Evolutionary conservation across 64 coral and sea anemone genomes (phyloP).

Genomic region (Pachyseris speciosa): DNA sequence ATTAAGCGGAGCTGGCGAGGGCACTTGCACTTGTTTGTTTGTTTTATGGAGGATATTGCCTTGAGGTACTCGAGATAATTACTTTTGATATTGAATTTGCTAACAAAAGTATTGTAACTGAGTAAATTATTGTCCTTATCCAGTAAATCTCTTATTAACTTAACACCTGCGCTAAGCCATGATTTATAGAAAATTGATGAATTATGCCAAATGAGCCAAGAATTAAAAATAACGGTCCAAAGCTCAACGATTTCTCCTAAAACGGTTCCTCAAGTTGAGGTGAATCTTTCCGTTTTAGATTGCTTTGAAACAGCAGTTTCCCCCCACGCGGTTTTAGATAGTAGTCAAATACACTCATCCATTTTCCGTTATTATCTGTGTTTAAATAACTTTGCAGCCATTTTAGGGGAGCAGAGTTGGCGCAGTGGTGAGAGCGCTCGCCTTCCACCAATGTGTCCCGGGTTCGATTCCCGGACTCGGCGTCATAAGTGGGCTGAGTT

Average conservation of each 20-base stretch:
- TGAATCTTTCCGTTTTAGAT: neutral
- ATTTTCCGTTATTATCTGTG: neutral
- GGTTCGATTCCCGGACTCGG: too few relatives aligned
- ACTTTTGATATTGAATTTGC: neutral
- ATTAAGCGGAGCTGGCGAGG: too few relatives aligned
- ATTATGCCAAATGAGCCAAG: neutral
- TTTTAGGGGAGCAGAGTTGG: too few relatives aligned
- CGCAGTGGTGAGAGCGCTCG: too few relatives aligned
- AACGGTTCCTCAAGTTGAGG: neutral
- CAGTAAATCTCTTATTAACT: neutral
- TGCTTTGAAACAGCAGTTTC: neutral
- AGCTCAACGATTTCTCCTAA: neutral
- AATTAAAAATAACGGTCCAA: neutral
- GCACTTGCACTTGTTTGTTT: neutral
- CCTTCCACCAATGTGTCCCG: too few relatives aligned
- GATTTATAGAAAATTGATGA: neutral
- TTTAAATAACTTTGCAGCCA: neutral
- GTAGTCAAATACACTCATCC: neutral
- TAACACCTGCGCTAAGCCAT: neutral
- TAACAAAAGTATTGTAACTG: neutral
- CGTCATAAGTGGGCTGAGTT: too few relatives aligned
- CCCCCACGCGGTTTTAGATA: neutral
- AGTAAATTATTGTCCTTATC: neutral
- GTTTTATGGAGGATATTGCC: neutral
- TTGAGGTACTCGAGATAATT: neutral